Evolutionary conservation across 2,797 vertebrate genomes (phyloP), one percentile per base, ranked within the genome.

Genomic region (Eptatretus atami): DNA sequence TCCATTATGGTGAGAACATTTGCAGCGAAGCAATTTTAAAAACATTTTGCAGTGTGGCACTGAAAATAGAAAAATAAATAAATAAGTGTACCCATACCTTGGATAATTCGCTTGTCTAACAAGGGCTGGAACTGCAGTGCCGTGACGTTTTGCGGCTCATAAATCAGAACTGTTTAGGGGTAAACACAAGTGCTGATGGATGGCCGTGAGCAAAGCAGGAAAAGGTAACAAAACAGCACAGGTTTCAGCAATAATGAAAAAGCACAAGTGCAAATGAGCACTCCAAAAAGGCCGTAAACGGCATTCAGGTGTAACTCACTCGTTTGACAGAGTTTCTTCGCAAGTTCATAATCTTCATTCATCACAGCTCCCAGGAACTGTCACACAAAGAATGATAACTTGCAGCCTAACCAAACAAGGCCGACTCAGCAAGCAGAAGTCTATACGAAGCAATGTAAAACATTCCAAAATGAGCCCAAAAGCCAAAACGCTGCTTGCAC

Each of bases 351-450:
- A 65, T 83, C 73, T 66, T 65, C 71, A 53, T 70, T 69, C 77
- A 72, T 80, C 75, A 83, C 68, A 67, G 82, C 79, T 70, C 71
- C 70, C 65, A 86, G 73, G 69, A 86, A 83, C 83, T 87, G 54
- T 53, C 68, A 69, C 77, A 71, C 15, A 54, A 70, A 3, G 31
- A 44, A 44, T 44, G 31, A 44, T 44, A 44, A 44, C 15, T 24
- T 25, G 63, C 60, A 52, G 44, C 31, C 31, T 24, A 13, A 65
- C 63, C 54, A 65, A 65, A 9, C 44, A 44, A 65, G 25, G n/a
- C 55, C 53, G 63, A 55, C 53, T 66, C 60, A 52, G 24, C 53
- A 25, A 63, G 65, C 54, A 19, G 63, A 52, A 53, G 65, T 44
- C 31, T 5, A 44, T 44, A 44, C 19, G 6, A 44, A 44, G 31